Percentiles rank a stretch among this genome's conserved stretches.
phyloP scores from a whole-genome alignment of 2,113 vertebrate species.

The Alectura lathami region DNA sequence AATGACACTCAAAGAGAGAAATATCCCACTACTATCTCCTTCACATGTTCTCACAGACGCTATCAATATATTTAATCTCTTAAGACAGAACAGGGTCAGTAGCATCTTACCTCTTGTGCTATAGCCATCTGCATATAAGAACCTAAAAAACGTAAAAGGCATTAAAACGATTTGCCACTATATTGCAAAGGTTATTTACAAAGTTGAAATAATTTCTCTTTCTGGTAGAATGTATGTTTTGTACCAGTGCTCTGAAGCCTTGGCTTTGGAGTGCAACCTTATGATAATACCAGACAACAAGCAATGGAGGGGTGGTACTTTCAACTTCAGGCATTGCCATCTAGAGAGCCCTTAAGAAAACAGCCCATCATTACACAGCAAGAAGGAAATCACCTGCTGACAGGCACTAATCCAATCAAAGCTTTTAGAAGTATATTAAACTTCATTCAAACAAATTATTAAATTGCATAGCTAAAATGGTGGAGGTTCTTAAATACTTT shows the following conservation, averaged over 20 bases:
- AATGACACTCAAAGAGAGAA: background rate
- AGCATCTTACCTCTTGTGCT: conserved; percentile 17
- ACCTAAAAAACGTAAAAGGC: background rate
- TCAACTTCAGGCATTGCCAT: background rate
- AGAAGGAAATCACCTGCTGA: background rate
- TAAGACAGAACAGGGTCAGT: background rate
- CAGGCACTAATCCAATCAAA: background rate
- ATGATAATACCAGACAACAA: background rate
- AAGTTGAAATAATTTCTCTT: background rate
- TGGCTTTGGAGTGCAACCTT: background rate
- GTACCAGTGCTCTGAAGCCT: background rate
- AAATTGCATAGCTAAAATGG: background rate
- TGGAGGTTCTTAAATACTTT: background rate
- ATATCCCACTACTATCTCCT: background rate
- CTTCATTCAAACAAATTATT: background rate
- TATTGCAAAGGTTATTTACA: background rate
- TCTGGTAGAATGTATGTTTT: background rate
- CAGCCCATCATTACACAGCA: background rate
- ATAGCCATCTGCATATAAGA: background rate
- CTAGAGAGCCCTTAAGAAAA: background rate
- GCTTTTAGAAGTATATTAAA: background rate
- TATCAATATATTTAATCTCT: background rate
- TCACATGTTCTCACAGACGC: background rate
- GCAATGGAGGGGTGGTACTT: background rate
- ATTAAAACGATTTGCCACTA: background rate